Evolutionary conservation across 1,140 invertebrate genomes (phyloP).

Genomic region (Hyphantria cunea): DNA sequence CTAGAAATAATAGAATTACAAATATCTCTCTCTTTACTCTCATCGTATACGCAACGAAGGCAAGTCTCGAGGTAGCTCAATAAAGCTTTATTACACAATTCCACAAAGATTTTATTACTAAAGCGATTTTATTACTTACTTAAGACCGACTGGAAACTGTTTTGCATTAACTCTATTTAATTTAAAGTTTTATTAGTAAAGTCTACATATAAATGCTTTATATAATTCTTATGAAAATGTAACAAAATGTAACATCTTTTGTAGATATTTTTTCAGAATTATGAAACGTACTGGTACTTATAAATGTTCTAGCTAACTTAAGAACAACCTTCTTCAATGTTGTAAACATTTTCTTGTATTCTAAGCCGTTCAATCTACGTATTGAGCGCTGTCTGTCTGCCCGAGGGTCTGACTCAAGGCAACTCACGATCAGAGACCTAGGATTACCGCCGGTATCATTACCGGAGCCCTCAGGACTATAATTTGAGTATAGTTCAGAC

Average conservation of each 20-base stretch:
- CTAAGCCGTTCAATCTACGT: constrained; percentile 6
- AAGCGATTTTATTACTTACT: constrained; percentile 16
- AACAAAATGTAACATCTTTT: too few species aligned
- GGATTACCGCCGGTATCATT: constrained; percentile 27
- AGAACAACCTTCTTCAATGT: too few species aligned
- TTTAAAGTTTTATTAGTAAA: background rate
- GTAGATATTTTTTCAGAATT: too few species aligned
- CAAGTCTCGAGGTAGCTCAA: background rate
- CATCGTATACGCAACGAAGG: background rate
- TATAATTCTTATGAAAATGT: too few species aligned
- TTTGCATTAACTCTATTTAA: constrained; percentile 8
- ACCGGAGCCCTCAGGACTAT: constrained; percentile 17
- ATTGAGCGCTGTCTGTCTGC: constrained; percentile 12
- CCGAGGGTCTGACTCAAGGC: constrained; percentile 14
- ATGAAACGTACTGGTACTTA: too few species aligned
- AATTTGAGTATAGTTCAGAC: background rate
- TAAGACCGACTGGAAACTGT: background rate
- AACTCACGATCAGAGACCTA: constrained; percentile 27
- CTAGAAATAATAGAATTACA: too few species aligned
- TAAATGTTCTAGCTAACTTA: too few species aligned
- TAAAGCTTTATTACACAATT: constrained; percentile 2
- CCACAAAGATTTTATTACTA: constrained; percentile 16
- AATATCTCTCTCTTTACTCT: constrained; percentile 5
- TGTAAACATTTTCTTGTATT: background rate
- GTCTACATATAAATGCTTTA: too few species aligned